These are phyloP conservation scores for Microctenopoma steveboyesi DNA, from an alignment of 2,797 vertebrate genomes.

Conservation along the genomic window DNA sequence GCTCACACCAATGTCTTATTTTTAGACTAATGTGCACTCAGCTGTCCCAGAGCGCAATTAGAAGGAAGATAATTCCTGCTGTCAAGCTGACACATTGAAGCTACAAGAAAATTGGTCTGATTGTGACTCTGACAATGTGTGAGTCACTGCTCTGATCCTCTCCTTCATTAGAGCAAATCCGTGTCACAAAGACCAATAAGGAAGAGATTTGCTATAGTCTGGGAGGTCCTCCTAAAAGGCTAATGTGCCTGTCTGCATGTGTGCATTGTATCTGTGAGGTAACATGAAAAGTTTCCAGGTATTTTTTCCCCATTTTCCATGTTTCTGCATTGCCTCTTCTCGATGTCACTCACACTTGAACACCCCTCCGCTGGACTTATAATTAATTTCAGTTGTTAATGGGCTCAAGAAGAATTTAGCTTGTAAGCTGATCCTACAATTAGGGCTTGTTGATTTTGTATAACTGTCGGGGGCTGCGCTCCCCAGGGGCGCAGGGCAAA, in stretches of 20 bases:
- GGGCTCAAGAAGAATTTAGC: conserved; percentile 81
- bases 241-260: conserved; percentile 36
- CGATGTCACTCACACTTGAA: conserved; percentile 57
- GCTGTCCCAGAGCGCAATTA: conserved; percentile 58
- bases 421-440: conserved; percentile 85
- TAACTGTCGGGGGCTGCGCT: conserved; percentile 77
- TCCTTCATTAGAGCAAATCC: conserved; percentile 76
- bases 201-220: conserved; percentile 65
- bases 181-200: conserved; percentile 65
- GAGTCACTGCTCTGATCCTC: conserved; percentile 69
- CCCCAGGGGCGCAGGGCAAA: conserved; percentile 71
- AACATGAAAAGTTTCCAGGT: conserved; percentile 53
- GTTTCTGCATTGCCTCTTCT: conserved; percentile 39
- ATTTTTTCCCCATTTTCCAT: conserved; percentile 26
- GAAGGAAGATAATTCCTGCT: conserved; percentile 41
- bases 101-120: conserved; percentile 54
- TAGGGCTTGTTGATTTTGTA: conserved; percentile 87
- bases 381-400: conserved; percentile 84
- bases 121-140: conserved; percentile 67
- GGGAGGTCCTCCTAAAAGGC: conserved; percentile 65
- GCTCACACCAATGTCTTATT: conserved; percentile 26
- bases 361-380: conserved; percentile 56
- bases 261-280: conserved; percentile 47
- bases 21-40: conserved; percentile 44
- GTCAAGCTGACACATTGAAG: conserved; percentile 40